These are phyloP conservation scores for Mythimna loreyi DNA, from an alignment of 2,888 invertebrate species.

Conservation along the genomic window DNA sequence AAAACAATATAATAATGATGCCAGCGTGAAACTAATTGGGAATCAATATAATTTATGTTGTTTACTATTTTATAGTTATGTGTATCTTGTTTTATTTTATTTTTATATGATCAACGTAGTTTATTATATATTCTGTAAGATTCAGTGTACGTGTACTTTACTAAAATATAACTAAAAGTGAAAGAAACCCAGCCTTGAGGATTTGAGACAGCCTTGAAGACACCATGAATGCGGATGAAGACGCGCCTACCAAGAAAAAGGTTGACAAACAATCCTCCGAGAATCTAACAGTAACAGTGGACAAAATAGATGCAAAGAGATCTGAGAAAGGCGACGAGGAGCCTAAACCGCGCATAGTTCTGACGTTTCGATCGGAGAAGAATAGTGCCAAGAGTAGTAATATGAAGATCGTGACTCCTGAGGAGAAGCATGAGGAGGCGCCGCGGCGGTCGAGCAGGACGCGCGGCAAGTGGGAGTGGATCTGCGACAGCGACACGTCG, in stretches of 20 bases:
- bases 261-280: constrained; percentile 76
- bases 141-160: constrained; percentile 7
- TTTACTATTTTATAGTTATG: constrained; percentile 14
- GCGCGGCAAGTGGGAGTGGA: constrained; percentile 83
- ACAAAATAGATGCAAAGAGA: constrained; percentile 78
- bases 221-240: constrained; percentile 84
- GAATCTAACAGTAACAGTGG: constrained; percentile 72
- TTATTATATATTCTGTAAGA: background rate
- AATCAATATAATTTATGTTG: constrained; percentile 5
- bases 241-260: constrained; percentile 78
- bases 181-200: constrained; percentile 63
- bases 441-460: constrained; percentile 81
- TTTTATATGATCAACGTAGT: constrained; percentile 32
- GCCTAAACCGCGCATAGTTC: constrained; percentile 91
- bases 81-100: constrained; percentile 24
- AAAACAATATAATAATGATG: constrained; percentile 4
- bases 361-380: constrained; percentile 92
- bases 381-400: constrained; percentile 88
- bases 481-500: constrained; percentile 78
- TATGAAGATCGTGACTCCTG: constrained; percentile 88
- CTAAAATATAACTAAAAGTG: constrained; percentile 27
- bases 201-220: constrained; percentile 74
- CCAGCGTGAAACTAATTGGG: constrained; percentile 8
- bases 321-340: constrained; percentile 81
- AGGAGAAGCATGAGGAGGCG: constrained; percentile 84